A percentile compares a stretch with the other conserved stretches of the same genome.
phyloP scores from a whole-genome alignment of 2,797 vertebrate genomes.

The Xyrichtys novacula region DNA sequence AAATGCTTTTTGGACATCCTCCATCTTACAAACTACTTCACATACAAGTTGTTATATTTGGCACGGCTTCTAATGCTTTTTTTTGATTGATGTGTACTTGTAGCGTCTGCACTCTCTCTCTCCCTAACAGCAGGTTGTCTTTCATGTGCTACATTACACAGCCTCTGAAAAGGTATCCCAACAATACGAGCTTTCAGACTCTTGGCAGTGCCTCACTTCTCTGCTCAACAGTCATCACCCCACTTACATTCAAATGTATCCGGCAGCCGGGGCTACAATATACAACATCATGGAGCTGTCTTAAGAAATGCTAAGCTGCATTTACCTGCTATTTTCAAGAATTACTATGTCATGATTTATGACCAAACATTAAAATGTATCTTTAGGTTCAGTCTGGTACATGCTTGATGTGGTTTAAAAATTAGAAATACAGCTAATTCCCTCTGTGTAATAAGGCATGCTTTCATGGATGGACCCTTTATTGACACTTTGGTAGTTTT shows the following conservation, averaged over 20 bases:
- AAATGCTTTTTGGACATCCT: not conserved
- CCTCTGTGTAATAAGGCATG: too few species aligned
- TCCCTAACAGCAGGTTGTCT: slow-evolving; percentile 36
- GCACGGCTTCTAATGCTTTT: not conserved
- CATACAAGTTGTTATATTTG: slow-evolving; percentile 15
- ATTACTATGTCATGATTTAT: not conserved
- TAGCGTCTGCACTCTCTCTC: slow-evolving; percentile 13
- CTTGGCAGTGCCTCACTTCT: slow-evolving; percentile 1
- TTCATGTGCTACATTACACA: slow-evolving; percentile 26
- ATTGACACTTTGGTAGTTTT: too few species aligned
- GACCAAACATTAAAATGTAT: not conserved
- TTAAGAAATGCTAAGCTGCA: not conserved
- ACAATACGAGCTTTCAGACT: slow-evolving; percentile 13
- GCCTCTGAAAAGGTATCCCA: slow-evolving; percentile 26
- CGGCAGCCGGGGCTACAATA: not conserved
- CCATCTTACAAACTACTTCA: slow-evolving; percentile 16
- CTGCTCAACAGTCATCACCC: not conserved
- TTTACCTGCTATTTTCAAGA: not conserved
- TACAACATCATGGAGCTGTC: not conserved
- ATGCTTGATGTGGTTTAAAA: not conserved
- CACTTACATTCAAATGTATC: slow-evolving; percentile 1
- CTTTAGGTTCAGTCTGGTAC: not conserved
- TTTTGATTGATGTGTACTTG: slow-evolving; percentile 10
- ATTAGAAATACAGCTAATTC: not conserved
- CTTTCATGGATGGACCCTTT: too few species aligned